These are phyloP conservation scores for Lobophora halterata DNA, from an alignment of 2,888 invertebrate species.

Conservation along the genomic window DNA sequence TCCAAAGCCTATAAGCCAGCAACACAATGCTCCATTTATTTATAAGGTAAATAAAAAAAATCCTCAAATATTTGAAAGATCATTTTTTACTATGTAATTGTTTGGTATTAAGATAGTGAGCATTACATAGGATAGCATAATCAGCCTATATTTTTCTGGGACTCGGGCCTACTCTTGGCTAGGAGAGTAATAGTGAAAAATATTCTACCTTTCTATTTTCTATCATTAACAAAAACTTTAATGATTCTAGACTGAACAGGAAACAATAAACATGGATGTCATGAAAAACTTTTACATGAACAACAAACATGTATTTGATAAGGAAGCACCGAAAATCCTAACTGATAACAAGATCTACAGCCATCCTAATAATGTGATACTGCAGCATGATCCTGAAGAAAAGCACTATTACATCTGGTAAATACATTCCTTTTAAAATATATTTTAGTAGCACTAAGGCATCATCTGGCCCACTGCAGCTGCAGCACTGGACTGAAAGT, in stretches of 20 bases:
- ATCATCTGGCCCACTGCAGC: no score
- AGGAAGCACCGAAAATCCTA: conserved; percentile 82
- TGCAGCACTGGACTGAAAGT: no score
- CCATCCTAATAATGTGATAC: conserved; percentile 62
- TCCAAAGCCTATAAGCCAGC: conserved; percentile 58
- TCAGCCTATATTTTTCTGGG: no score
- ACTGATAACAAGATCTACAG: conserved; percentile 56
- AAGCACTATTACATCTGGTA: conserved; percentile 62
- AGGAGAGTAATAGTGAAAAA: no score
- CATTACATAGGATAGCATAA: no score
- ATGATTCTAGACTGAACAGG: conserved; percentile 78
- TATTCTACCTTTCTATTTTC: conserved; percentile 1
- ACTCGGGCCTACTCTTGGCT: no score
- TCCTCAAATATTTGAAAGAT: no score
- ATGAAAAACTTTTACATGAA: conserved; percentile 81
- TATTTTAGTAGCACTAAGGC: no score
- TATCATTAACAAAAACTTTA: no score
- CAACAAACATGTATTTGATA: conserved; percentile 81
- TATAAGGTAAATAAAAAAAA: conserved; percentile 82
- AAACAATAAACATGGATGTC: conserved; percentile 73
- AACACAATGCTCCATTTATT: conserved; percentile 73
- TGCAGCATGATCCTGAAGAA: conserved; percentile 36
- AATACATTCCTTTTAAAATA: conserved; percentile 19
- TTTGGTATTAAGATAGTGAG: no score
- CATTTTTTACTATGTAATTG: no score